A percentile compares a stretch with the other conserved stretches of the same genome.
These are phyloP conservation scores for Limnephilus lunatus DNA, from an alignment of 2,888 invertebrate species.

Conservation along the genomic window DNA sequence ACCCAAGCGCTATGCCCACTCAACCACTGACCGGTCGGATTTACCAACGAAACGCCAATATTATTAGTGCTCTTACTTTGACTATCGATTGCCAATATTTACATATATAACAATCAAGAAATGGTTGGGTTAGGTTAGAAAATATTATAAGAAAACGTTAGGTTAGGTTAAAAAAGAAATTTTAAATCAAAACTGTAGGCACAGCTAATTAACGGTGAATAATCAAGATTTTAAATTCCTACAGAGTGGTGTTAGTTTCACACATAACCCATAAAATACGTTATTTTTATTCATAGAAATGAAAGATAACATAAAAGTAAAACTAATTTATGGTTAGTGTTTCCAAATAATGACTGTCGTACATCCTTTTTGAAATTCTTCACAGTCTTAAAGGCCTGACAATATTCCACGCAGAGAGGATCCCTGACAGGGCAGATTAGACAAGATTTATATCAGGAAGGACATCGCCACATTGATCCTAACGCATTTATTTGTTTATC, in stretches of 20 bases:
- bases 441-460: constrained; percentile 49
- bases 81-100: too few relatives aligned
- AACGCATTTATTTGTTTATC: constrained; percentile 39
- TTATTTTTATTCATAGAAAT: not conserved
- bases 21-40: too few relatives aligned
- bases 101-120: not conserved
- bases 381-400: not conserved
- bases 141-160: not conserved
- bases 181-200: not conserved
- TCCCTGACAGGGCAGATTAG: constrained; percentile 33
- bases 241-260: not conserved
- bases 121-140: not conserved
- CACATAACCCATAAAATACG: not conserved
- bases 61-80: not conserved
- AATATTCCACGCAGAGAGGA: constrained; percentile 14
- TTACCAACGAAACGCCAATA: not conserved
- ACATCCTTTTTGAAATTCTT: not conserved
- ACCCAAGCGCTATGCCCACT: too few relatives aligned
- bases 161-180: not conserved
- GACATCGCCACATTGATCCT: constrained; percentile 38
- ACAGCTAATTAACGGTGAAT: not conserved
- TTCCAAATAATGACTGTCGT: not conserved
- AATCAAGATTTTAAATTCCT: not conserved
- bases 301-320: not conserved
- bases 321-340: not conserved